Percentiles rank a stretch among this genome's conserved stretches.
phyloP scores from a whole-genome alignment of 2,888 invertebrate species.

The Selenia dentaria region DNA sequence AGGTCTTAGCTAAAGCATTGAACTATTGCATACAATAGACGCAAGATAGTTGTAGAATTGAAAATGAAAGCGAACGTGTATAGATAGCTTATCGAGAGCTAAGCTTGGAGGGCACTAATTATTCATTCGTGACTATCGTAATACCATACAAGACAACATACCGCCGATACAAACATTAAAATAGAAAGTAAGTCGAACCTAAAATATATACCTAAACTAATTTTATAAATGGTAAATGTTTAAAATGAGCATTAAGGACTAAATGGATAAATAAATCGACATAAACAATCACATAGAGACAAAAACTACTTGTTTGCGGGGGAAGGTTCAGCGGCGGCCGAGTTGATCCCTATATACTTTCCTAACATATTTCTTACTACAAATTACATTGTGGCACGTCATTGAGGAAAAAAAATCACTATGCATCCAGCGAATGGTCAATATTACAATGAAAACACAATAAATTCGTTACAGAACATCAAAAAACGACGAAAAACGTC shows the following conservation, averaged over 20 bases:
- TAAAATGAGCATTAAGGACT: slow-evolving; percentile 80
- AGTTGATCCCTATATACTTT: slow-evolving; percentile 60
- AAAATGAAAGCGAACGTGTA: too few species aligned
- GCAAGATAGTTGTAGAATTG: too few species aligned
- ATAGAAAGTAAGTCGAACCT: slow-evolving; percentile 65
- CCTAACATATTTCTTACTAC: slow-evolving; percentile 65
- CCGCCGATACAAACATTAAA: slow-evolving; percentile 37
- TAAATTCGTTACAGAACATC: slow-evolving; percentile 73
- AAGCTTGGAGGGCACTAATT: slow-evolving; percentile 55
- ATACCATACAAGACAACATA: slow-evolving; percentile 58
- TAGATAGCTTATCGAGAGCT: slow-evolving; percentile 53
- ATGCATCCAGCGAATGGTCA: slow-evolving; percentile 59
- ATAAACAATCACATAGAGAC: slow-evolving; percentile 72
- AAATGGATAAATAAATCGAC: slow-evolving; percentile 77
- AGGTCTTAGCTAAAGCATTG: too few species aligned
- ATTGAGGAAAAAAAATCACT: slow-evolving; percentile 60
- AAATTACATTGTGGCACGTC: slow-evolving; percentile 81
- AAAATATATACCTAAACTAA: slow-evolving; percentile 70
- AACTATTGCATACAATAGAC: too few species aligned
- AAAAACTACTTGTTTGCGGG: slow-evolving; percentile 44
- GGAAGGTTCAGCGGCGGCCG: slow-evolving; percentile 50
- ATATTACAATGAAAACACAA: slow-evolving; percentile 49
- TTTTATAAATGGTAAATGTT: slow-evolving; percentile 77
- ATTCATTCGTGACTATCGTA: slow-evolving; percentile 50
- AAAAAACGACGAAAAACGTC: slow-evolving; percentile 56